Base-by-base conservation (phyloP, 2,888 invertebrate species). In the Tenthredo amoena region DNA sequence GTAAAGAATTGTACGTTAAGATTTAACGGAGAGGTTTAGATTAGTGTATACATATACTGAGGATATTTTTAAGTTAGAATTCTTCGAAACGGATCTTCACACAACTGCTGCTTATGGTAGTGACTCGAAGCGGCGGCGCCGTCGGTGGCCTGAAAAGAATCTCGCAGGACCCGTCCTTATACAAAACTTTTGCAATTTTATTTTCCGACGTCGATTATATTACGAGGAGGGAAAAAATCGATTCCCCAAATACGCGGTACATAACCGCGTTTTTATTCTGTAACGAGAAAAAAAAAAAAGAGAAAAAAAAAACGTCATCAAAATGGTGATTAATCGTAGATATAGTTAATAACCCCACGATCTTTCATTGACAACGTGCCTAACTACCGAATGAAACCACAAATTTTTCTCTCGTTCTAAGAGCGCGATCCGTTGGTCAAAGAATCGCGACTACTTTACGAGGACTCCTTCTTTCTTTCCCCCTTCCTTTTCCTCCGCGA, bases 21-120 rank as follows among this genome's bases (percentile, higher is more conserved):
- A 62, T 62, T 26, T 21, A 62, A 55, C 55, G 62, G 12, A 62
- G 26, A 62, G 62, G 62, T 62, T 62, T 62, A 62, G 21, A 62
- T 68, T 34, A 26, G 34, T 68, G 34, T 62, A 62, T 21, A 62
- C 21, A 62, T 62, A 21, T 62, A 62, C 26, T 10, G 62, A 62
- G 26, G 62, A 26, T 62, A 62, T 62, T 62, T 62, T 62, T 62
- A 62, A 62, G 62, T 62, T 71, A 34, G 34, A 71, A 71, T 71
- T 71, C 34, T 71, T 34, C 71, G 71, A 71, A 71, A 37, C 31
- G 71, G 34, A 71, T 71, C 71, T 34, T 71, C 18, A 37, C 37
- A 71, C 37, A 71, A 37, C 34, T 71, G 37, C 71, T 71, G 34
- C 37, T 71, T 71, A 71, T 71, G 71, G 71, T 37, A 71, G 34